Conservation (phyloP, 2,113 vertebrate genomes). For the Poeciliopsis retropinna region DNA sequence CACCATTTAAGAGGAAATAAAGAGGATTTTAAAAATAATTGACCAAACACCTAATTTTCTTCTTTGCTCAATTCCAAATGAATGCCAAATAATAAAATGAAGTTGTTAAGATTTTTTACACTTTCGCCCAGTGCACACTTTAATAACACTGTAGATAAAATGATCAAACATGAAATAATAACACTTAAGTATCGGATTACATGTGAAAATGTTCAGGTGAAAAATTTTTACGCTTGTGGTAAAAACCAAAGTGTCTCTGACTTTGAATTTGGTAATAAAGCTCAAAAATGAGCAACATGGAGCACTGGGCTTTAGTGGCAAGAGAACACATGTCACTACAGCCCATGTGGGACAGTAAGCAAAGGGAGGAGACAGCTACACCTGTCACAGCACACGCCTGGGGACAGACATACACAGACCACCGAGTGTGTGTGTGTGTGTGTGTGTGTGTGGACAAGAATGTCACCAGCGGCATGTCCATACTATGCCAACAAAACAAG, state of each 20-base stretch:
- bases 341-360: slow-evolving; percentile 72
- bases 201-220: background rate
- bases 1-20: too few species aligned
- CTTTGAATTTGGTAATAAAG: slow-evolving; percentile 40
- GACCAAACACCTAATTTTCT: too few species aligned
- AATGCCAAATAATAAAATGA: too few species aligned
- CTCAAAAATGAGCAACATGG: slow-evolving; percentile 11
- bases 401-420: slow-evolving; percentile 62
- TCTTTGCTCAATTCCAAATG: too few species aligned
- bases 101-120: too few species aligned
- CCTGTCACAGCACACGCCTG: slow-evolving; percentile 75
- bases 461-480: slow-evolving; percentile 40
- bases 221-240: slow-evolving; percentile 14
- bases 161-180: too few species aligned
- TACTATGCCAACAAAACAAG: slow-evolving; percentile 32
- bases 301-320: slow-evolving; percentile 54
- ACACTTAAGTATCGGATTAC: background rate
- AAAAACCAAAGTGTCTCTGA: slow-evolving; percentile 6
- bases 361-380: slow-evolving; percentile 78
- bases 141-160: too few species aligned
- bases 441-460: slow-evolving; percentile 44
- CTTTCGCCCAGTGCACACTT: too few species aligned
- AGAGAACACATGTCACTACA: slow-evolving; percentile 80
- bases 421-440: slow-evolving; percentile 41
- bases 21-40: too few species aligned